Percentiles rank a stretch among this genome's conserved stretches.
phyloP scores from a whole-genome alignment of 2,888 invertebrate species.

The Clitarchus hookeri region DNA sequence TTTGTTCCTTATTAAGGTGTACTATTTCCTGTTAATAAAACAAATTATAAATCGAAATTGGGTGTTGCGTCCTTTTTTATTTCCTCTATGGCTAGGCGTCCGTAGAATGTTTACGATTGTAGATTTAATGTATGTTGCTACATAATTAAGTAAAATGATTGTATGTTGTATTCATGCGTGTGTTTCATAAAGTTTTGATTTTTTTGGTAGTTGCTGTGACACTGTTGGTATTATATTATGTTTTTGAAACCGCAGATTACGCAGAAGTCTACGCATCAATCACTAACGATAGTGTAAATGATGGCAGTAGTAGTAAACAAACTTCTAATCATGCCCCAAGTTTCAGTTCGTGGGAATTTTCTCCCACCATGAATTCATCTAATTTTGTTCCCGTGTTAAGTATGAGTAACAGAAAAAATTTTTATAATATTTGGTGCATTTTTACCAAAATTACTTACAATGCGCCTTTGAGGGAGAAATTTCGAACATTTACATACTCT shows the following conservation, averaged over 20 bases:
- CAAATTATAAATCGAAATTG: too few species aligned
- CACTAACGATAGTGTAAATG: background rate
- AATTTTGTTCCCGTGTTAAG: background rate
- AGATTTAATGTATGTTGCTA: too few species aligned
- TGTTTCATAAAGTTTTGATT: slow-evolving; percentile 52
- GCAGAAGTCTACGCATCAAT: slow-evolving; percentile 37
- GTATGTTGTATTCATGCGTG: slow-evolving; percentile 50
- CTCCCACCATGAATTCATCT: slow-evolving; percentile 22
- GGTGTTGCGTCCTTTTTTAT: too few species aligned
- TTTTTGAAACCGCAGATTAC: slow-evolving; percentile 49
- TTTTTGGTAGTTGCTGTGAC: slow-evolving; percentile 45
- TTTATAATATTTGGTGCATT: slow-evolving; percentile 50
- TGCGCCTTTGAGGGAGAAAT: slow-evolving; percentile 59
- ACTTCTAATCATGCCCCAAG: background rate
- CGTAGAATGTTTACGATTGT: too few species aligned
- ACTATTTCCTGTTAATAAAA: too few species aligned
- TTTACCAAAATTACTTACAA: slow-evolving; percentile 61
- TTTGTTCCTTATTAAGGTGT: too few species aligned
- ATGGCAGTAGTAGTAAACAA: background rate
- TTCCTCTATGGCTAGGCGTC: background rate
- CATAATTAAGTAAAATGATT: background rate
- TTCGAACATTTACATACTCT: slow-evolving; percentile 58
- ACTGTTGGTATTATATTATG: slow-evolving; percentile 51
- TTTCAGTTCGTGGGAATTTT: background rate
- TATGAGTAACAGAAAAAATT: background rate